Evolutionary conservation across 2,797 vertebrate species (phyloP).

Genomic region (Anomalospiza imberbis): DNA sequence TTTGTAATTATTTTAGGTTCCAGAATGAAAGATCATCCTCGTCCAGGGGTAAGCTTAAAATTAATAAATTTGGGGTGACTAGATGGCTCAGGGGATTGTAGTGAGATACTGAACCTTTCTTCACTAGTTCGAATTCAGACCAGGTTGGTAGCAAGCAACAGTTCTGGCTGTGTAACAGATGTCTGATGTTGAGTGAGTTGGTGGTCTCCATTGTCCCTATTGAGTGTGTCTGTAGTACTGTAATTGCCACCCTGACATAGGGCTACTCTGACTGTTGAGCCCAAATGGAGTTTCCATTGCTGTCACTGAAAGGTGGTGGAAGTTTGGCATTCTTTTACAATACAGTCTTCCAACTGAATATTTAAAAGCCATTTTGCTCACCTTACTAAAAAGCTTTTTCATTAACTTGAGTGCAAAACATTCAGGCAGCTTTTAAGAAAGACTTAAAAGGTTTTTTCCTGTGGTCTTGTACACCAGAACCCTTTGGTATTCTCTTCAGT

Average conservation of each 20-base stretch:
- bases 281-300: neutral
- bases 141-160: conserved; percentile 66
- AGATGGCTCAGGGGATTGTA: conserved; percentile 64
- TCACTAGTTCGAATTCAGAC: conserved; percentile 53
- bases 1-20: conserved; percentile 66
- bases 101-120: conserved; percentile 68
- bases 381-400: neutral
- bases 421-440: neutral
- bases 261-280: neutral
- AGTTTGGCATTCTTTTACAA: neutral
- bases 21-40: conserved; percentile 74
- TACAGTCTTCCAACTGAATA: neutral
- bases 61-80: conserved; percentile 69
- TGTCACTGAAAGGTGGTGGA: neutral
- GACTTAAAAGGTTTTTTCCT: fast-evolving
- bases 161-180: conserved; percentile 60
- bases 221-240: conserved; percentile 38
- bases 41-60: conserved; percentile 79
- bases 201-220: conserved; percentile 52
- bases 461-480: neutral
- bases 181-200: conserved; percentile 60
- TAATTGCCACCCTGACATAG: neutral
- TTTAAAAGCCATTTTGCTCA: neutral
- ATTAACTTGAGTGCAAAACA: neutral
- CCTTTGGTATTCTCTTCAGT: neutral